phyloP scores from a whole-genome alignment of 2,113 vertebrate species.

The Python bivittatus region DNA sequence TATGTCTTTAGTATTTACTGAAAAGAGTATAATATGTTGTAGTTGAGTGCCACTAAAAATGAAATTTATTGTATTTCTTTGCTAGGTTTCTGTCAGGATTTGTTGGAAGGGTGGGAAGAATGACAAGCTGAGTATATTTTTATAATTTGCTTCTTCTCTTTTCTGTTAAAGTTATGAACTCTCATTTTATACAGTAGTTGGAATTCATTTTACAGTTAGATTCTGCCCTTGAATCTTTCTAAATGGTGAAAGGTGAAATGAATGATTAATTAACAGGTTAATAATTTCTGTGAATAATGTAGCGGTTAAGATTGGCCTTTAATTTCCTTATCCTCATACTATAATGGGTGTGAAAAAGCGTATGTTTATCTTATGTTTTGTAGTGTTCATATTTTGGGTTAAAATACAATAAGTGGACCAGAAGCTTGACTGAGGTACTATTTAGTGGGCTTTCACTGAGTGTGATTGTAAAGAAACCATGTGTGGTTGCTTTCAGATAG shows the following conservation, averaged over 20 bases:
- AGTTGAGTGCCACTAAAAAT: neutral
- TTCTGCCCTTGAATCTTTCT: neutral
- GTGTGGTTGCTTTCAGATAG: neutral
- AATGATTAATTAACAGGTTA: neutral
- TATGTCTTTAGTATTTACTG: neutral
- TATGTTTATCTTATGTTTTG: neutral
- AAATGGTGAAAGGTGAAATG: neutral
- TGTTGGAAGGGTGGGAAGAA: neutral
- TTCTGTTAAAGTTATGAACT: neutral
- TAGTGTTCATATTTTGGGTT: neutral
- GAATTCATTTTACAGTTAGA: neutral
- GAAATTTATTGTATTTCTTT: conserved; percentile 10
- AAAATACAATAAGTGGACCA: neutral
- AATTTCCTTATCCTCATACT: neutral
- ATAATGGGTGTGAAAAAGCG: neutral
- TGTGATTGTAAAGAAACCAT: neutral
- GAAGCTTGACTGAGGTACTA: neutral
- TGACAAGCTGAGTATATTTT: neutral
- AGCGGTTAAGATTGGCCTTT: neutral
- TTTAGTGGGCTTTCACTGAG: neutral
- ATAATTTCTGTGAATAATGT: neutral
- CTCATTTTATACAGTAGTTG: conserved; percentile 8
- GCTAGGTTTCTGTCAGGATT: neutral
- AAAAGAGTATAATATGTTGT: neutral
- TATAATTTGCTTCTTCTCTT: neutral